Evolutionary conservation across 2,113 vertebrate species (phyloP), one percentile per base, ranked within the genome.

Genomic region (Cromileptes altivelis): DNA sequence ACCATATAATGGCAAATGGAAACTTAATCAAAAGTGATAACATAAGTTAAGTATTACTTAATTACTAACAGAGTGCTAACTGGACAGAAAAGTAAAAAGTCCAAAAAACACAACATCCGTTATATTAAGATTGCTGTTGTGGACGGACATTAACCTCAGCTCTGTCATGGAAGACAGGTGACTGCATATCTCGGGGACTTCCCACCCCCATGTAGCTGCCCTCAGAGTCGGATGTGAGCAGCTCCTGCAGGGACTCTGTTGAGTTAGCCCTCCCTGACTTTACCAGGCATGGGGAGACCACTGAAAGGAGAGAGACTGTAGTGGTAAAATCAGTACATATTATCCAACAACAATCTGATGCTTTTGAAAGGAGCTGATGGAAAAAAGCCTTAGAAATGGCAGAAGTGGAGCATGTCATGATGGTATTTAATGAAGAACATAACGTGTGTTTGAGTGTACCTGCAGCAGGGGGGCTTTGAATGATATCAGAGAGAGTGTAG

Each of bases 211-310:
- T 95, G 0, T 93, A 98, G 94, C 98, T 99, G 82, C 98, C 96
- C 95, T 99, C 98, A 1, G 98, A 99, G 89, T 99, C 98, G 18
- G 98, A 99, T 0, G 97, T 98, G 90, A 98, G 85, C 56, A 98
- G 92, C 78, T 99, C 98, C 89, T 97, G 97, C 89, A 99, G 96
- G 23, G 98, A 99, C 84, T 99, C 98, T 42, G 96, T 90, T 4
- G 98, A 99, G 90, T 95, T 97, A 33, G 94, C 94, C 86, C 97
- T 97, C 83, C 86, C 94, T 63, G 96, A 93, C 92, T 96, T 97
- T 62, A 96, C 61, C 71, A 97, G 94, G 58, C 94, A 95, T 92
- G 91, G 84, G 12, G 86, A 68, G n/a, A 89, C 83, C 53, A 81
- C 93, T 94, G 82, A 67, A 49, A 71, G 56, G 4, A 70, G 18